Evolutionary conservation across 64 coral and sea anemone genomes (phyloP).

Genomic region (Montipora efflorescens): DNA sequence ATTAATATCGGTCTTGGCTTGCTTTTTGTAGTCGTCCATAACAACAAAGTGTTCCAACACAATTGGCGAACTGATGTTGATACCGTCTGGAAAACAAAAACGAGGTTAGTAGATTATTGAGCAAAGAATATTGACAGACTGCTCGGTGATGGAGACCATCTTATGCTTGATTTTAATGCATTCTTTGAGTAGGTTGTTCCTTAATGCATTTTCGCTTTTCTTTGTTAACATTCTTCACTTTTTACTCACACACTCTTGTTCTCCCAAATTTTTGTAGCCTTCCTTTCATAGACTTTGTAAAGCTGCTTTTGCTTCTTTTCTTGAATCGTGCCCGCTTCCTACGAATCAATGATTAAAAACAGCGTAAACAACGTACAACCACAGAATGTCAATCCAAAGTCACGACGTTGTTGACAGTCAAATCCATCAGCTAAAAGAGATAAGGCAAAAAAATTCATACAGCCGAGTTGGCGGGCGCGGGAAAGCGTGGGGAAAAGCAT

Average conservation of each 20-base stretch:
- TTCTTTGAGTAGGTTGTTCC: no score
- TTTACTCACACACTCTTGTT: constrained; percentile 25
- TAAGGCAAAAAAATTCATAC: no score
- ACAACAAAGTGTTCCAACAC: constrained; percentile 61
- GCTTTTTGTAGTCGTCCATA: constrained; percentile 66
- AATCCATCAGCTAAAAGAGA: no score
- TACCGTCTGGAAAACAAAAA: constrained; percentile 9
- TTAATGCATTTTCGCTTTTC: background rate
- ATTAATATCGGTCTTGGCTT: constrained; percentile 55
- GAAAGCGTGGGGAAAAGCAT: no score
- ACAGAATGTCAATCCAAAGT: background rate
- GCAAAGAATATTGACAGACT: background rate
- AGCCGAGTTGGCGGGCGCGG: no score
- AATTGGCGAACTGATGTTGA: constrained; percentile 61
- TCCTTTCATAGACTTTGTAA: constrained; percentile 8
- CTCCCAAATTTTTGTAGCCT: background rate
- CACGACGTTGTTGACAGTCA: no score
- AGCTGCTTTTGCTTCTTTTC: background rate
- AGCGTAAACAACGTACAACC: background rate
- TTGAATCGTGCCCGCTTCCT: background rate
- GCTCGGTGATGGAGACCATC: no score
- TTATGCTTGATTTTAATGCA: no score
- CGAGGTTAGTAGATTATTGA: background rate
- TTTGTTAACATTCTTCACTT: background rate
- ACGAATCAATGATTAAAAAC: background rate